These are phyloP conservation scores for Boloria selene DNA, from an alignment of 2,888 invertebrate genomes.

Conservation along the genomic window DNA sequence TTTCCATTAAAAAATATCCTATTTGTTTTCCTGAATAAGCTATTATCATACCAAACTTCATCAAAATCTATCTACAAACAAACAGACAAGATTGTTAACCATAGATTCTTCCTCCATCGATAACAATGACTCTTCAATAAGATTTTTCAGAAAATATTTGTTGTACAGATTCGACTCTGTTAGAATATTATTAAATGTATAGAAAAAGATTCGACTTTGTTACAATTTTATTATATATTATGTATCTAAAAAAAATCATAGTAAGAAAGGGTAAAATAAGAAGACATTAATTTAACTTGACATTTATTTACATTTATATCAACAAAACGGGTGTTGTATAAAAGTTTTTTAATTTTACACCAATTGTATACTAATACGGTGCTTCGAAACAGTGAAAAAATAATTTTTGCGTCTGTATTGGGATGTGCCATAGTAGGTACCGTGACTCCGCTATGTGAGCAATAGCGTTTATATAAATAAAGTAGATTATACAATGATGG, in stretches of 20 bases:
- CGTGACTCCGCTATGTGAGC: slow-evolving; percentile 49
- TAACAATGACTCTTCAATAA: too few species aligned
- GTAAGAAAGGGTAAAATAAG: slow-evolving; percentile 40
- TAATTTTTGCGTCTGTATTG: slow-evolving; percentile 62
- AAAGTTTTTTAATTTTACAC: slow-evolving; percentile 75
- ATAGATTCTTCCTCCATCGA: too few species aligned
- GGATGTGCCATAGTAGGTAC: slow-evolving; percentile 58
- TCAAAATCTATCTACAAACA: too few species aligned
- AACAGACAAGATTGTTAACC: too few species aligned
- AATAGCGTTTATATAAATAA: slow-evolving; percentile 13
- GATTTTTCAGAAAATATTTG: too few species aligned
- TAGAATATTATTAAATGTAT: too few species aligned
- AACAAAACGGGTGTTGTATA: slow-evolving; percentile 84
- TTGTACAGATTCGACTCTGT: too few species aligned
- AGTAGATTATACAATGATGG: not conserved
- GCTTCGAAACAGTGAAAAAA: slow-evolving; percentile 75
- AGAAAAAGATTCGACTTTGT: too few species aligned
- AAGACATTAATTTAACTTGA: slow-evolving; percentile 70
- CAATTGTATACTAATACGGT: slow-evolving; percentile 72
- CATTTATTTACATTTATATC: slow-evolving; percentile 84
- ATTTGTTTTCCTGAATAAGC: too few species aligned
- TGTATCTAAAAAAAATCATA: not conserved
- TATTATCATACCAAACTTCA: too few species aligned
- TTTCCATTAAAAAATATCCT: too few species aligned
- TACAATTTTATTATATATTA: too few species aligned